Evolutionary conservation across 2,888 invertebrate genomes (phyloP).

Genomic region (Neoascia interrupta): DNA sequence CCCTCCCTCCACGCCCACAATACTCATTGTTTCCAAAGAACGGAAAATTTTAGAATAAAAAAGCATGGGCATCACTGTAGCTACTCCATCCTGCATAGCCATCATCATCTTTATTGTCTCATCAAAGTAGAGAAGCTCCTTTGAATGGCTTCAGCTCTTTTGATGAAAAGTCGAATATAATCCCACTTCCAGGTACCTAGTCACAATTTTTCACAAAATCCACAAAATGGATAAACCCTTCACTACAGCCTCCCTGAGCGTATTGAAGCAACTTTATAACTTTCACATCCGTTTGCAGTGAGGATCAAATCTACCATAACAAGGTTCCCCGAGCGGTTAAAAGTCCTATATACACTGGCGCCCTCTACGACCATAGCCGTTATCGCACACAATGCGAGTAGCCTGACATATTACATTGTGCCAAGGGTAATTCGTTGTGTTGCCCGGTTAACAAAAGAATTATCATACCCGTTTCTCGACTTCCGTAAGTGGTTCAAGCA

Average conservation of each 20-base stretch:
- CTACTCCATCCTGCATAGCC: too few species aligned
- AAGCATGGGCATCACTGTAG: too few species aligned
- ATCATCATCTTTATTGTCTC: too few species aligned
- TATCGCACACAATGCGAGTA: slow-evolving; percentile 25
- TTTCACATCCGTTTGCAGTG: not conserved
- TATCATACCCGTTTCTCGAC: slow-evolving; percentile 54
- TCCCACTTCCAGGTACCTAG: slow-evolving; percentile 30
- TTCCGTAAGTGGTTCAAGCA: slow-evolving; percentile 50
- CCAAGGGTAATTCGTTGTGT: slow-evolving; percentile 34
- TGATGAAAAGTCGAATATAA: slow-evolving; percentile 33
- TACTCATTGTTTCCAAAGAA: slow-evolving; percentile 16
- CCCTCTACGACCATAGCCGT: slow-evolving; percentile 7
- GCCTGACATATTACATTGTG: slow-evolving; percentile 25
- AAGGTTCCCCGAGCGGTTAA: slow-evolving; percentile 3
- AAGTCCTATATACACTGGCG: not conserved
- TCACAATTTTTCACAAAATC: slow-evolving; percentile 13
- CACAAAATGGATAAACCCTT: slow-evolving; percentile 19
- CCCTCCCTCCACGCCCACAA: slow-evolving; percentile 13
- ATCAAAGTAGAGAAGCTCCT: slow-evolving; percentile 12
- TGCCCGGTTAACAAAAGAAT: slow-evolving; percentile 66
- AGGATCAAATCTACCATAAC: not conserved
- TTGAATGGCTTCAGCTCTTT: slow-evolving; percentile 17
- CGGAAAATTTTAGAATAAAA: too few species aligned
- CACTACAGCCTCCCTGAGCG: slow-evolving; percentile 30
- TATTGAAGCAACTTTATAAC: slow-evolving; percentile 6